Evolutionary conservation across 2,113 vertebrate species (phyloP).

Genomic region (Acanthisitta chloris): DNA sequence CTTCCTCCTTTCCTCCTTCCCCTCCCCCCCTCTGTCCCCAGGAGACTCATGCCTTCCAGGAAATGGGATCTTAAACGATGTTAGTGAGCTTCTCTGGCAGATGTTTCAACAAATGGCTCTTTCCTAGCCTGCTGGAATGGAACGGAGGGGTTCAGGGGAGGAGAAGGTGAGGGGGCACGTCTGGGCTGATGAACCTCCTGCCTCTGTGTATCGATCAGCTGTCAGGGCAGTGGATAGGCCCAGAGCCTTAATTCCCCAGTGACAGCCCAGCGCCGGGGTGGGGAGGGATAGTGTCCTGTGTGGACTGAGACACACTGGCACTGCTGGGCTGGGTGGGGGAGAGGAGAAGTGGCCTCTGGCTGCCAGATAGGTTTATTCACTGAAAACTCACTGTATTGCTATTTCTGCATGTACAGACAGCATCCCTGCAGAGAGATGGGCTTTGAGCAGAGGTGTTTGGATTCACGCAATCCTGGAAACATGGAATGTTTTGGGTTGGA

Average conservation of each 20-base stretch:
- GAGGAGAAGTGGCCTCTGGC: neutral
- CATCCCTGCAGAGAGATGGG: no score
- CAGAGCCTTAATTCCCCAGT: neutral
- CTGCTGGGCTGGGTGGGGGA: neutral
- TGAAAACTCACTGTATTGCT: rapidly evolving
- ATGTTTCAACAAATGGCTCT: neutral
- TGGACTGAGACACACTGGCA: neutral
- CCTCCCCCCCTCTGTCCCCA: neutral
- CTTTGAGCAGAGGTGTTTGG: neutral
- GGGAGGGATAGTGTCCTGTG: neutral
- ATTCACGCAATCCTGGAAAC: neutral
- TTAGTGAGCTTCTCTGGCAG: conserved; percentile 5
- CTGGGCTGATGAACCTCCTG: conserved; percentile 1
- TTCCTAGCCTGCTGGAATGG: neutral
- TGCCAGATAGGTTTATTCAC: neutral
- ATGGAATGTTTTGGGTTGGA: neutral
- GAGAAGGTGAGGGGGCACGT: neutral
- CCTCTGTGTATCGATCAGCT: conserved; percentile 1
- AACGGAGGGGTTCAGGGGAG: neutral
- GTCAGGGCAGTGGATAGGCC: neutral
- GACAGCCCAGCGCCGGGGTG: neutral
- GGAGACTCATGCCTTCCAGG: neutral
- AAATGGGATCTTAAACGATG: neutral
- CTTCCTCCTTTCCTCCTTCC: neutral
- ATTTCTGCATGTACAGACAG: neutral